Conservation (phyloP, 30 jellyfish, hydroid and myxozoan species). For the Rhopilema esculentum region DNA sequence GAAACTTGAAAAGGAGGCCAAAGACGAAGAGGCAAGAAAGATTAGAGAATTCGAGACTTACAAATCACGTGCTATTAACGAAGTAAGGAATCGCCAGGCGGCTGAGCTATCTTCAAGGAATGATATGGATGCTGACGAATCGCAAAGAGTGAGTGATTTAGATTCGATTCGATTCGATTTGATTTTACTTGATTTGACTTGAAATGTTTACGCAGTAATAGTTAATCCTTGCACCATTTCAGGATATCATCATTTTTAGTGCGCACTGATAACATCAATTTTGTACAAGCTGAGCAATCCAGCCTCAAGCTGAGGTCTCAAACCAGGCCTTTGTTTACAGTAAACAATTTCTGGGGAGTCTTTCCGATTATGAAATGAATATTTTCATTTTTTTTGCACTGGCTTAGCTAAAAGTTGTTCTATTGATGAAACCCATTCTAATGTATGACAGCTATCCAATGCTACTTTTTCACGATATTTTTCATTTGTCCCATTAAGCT, state of each 20-base stretch:
- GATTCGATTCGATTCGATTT: neutral
- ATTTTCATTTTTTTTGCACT: too few relatives aligned
- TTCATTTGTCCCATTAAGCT: conserved; percentile 51
- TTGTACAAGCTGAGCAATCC: too few relatives aligned
- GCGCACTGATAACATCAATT: too few relatives aligned
- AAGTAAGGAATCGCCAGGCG: conserved; percentile 84
- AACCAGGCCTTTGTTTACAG: too few relatives aligned
- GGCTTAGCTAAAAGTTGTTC: neutral
- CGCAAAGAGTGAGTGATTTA: conserved; percentile 49
- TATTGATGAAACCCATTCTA: neutral
- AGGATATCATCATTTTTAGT: too few relatives aligned
- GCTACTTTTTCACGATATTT: too few relatives aligned
- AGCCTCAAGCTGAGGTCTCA: too few relatives aligned
- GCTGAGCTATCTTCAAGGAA: conserved; percentile 88
- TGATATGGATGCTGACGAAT: conserved; percentile 74
- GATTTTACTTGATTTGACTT: neutral
- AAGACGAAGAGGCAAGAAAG: conserved; percentile 74
- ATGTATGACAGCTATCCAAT: too few relatives aligned
- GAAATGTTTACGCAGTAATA: neutral
- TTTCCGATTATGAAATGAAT: too few relatives aligned
- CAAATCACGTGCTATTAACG: conserved; percentile 78
- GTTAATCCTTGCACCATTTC: too few relatives aligned
- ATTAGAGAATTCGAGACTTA: conserved; percentile 80
- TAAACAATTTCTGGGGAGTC: too few relatives aligned
- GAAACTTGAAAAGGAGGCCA: conserved; percentile 78